Conservation (phyloP, 2,797 vertebrate species). For the Podarcis siculus region DNA sequence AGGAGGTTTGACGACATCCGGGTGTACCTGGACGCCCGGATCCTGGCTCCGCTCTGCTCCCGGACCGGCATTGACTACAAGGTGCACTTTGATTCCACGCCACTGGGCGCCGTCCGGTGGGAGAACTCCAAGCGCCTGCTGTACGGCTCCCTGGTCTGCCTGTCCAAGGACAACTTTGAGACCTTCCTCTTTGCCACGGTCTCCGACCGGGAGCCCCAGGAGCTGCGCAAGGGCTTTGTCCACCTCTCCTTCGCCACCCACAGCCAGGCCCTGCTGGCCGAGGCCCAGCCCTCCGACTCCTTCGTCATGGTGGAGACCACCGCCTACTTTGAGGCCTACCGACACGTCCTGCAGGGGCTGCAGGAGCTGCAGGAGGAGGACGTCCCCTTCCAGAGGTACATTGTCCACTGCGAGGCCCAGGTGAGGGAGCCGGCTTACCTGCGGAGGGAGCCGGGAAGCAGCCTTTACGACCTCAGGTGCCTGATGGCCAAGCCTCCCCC, state of each 20-base stretch:
- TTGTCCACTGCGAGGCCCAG: slow-evolving; percentile 85
- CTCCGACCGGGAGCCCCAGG: slow-evolving; percentile 81
- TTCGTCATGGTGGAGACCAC: slow-evolving; percentile 96
- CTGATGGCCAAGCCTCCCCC: slow-evolving; percentile 64
- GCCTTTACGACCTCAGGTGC: slow-evolving; percentile 79
- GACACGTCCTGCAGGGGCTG: slow-evolving; percentile 90
- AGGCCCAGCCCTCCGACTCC: slow-evolving; percentile 78
- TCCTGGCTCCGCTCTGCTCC: slow-evolving; percentile 84
- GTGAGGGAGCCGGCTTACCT: slow-evolving; percentile 86
- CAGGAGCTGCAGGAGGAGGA: slow-evolving; percentile 83
- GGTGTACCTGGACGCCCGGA: slow-evolving; percentile 84
- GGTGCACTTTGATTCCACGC: slow-evolving; percentile 85
- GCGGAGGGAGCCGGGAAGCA: slow-evolving; percentile 23
- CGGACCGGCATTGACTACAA: slow-evolving; percentile 83
- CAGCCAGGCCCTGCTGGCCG: slow-evolving; percentile 81
- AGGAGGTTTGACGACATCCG: slow-evolving; percentile 89
- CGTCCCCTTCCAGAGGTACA: slow-evolving; percentile 93
- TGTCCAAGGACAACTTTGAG: slow-evolving; percentile 92
- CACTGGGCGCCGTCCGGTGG: slow-evolving; percentile 89
- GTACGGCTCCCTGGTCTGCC: slow-evolving; percentile 91
- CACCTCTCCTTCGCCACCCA: slow-evolving; percentile 85
- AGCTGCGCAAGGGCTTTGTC: slow-evolving; percentile 81
- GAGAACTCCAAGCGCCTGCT: slow-evolving; percentile 92
- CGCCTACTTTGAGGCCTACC: slow-evolving; percentile 95
- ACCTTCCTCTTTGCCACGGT: slow-evolving; percentile 92